phyloP scores from a whole-genome alignment of 64 coral and sea anemone species.

The Dendronephthya gigantea region DNA sequence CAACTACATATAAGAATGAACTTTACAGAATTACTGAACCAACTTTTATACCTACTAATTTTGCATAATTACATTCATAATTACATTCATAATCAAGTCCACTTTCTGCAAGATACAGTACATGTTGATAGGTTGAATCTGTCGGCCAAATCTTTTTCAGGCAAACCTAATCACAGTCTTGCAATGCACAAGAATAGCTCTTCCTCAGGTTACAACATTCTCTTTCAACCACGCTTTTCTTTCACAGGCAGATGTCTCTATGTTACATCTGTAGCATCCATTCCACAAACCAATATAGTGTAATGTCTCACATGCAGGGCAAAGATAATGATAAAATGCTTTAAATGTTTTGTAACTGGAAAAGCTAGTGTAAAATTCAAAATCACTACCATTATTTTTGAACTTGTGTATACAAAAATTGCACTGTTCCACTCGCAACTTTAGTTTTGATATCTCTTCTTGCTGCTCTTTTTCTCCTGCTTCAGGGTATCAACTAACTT shows the following conservation, averaged over 20 bases:
- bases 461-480: not conserved
- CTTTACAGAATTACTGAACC: too few relatives aligned
- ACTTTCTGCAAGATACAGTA: too few relatives aligned
- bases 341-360: not conserved
- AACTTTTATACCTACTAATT: too few relatives aligned
- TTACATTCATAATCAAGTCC: too few relatives aligned
- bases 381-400: not conserved
- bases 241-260: not conserved
- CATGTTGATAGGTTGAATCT: not conserved
- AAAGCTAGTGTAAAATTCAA: not conserved
- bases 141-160: not conserved
- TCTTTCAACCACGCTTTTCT: not conserved
- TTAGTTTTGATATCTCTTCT: not conserved
- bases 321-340: not conserved
- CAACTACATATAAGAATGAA: too few relatives aligned
- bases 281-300: slow-evolving; percentile 1
- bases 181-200: not conserved
- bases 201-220: not conserved
- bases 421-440: not conserved
- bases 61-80: too few relatives aligned
- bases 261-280: too few relatives aligned
- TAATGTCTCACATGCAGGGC: not conserved
- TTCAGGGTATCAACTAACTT: not conserved
- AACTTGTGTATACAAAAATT: not conserved
- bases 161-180: not conserved